These are phyloP conservation scores for Octodonta nipae DNA, from an alignment of 2,888 invertebrate genomes.

Conservation along the genomic window DNA sequence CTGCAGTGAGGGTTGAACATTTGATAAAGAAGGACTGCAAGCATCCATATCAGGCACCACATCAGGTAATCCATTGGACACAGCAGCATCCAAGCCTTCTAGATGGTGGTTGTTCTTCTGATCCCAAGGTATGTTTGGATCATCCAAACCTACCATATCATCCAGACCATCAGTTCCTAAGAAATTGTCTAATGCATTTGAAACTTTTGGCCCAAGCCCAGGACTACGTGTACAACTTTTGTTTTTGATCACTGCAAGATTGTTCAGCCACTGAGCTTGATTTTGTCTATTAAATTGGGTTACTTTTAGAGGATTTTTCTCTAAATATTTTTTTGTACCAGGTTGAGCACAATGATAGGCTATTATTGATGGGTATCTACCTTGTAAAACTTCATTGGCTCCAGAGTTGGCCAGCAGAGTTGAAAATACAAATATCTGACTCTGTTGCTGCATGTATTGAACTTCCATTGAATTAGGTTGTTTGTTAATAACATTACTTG, in stretches of 20 bases:
- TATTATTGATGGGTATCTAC: conserved; percentile 82
- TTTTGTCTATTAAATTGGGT: conserved; percentile 76
- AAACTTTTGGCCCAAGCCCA: conserved; percentile 31
- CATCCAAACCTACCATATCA: conserved; percentile 33
- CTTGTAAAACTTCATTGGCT: conserved; percentile 80
- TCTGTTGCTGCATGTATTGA: conserved; percentile 87
- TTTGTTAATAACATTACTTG: conserved; percentile 66
- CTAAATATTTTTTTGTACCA: conserved; percentile 84
- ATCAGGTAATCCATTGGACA: conserved; percentile 34
- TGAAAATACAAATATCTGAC: conserved; percentile 95
- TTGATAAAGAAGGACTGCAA: conserved; percentile 40
- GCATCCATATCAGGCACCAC: conserved; percentile 35
- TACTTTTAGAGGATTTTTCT: conserved; percentile 81
- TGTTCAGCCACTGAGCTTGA: conserved; percentile 68
- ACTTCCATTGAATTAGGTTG: conserved; percentile 73
- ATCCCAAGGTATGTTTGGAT: conserved; percentile 41
- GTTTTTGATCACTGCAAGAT: conserved; percentile 61
- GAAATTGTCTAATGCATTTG: conserved; percentile 32
- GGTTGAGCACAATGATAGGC: conserved; percentile 93
- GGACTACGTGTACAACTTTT: conserved; percentile 47
- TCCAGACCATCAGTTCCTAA: conserved; percentile 34
- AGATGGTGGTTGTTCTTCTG: conserved; percentile 34
- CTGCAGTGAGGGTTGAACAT: conserved; percentile 49
- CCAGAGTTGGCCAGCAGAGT: conserved; percentile 88
- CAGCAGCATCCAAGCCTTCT: conserved; percentile 32